Base-by-base conservation (phyloP, 2,113 vertebrate species). In the Chitala chitala region DNA sequence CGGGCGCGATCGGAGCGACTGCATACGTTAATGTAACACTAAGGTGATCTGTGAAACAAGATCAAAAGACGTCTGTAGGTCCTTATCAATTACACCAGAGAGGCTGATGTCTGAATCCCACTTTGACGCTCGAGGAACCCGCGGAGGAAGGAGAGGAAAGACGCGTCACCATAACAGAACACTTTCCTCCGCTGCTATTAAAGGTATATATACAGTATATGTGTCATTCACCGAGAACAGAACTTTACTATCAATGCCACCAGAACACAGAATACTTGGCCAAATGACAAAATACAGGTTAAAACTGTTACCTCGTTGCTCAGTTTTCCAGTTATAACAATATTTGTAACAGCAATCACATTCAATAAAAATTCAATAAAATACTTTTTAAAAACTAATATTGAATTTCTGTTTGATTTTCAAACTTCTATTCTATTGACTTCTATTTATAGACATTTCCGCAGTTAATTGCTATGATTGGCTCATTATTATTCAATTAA, bases 31-130 rank as follows among this genome's bases (percentile, higher is more conserved):
- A 82, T 89, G 85, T 87, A 83, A 69, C 13, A 42, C 40, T 42
- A 59, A 44, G 24, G 17, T 24, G 20, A 17, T n/a, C 55, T 4
- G n/a, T 10, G 20, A 44, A 46, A 51, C 22, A 17, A 24, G 20
- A 46, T 63, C 70, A 63, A 54, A 54, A 40, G 80, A 87, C 81
- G 36, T 78, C 78, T 80, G 77, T 78, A 85, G 85, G 86, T 73
- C 72, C 13, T 26, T 31, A 33, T 51, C 72, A 73, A 73, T 73
- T 51, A 73, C 72, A 50, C 26, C 26, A 46, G 71, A 5, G 33
- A 73, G 84, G 73, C n/a, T 86, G 85, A 89, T 88, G 85, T 88
- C 85, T 87, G 84, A 89, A 88, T 90, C 79, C 86, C 76, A 81
- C 82, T 79, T 80, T 26, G 79, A 79, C 55, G 55, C 64, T 81